Percentiles rank a stretch among this genome's conserved stretches.
phyloP scores from a whole-genome alignment of 2,797 vertebrate species.

The Denticeps clupeoides region DNA sequence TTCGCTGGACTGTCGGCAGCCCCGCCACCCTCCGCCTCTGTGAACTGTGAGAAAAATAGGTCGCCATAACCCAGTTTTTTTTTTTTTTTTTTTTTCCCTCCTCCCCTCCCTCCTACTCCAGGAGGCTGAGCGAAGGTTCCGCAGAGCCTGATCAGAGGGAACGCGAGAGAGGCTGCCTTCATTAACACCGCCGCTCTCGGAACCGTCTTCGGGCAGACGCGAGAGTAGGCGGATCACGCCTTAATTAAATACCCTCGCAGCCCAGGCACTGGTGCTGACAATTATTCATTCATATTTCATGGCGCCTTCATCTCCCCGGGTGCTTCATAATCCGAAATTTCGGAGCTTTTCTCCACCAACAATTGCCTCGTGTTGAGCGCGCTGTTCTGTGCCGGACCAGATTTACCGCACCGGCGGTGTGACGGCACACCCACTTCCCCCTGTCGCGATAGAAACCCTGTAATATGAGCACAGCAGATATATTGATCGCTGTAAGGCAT shows the following conservation, averaged over 20 bases:
- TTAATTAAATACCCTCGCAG: conserved; percentile 40
- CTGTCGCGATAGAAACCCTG: too few species aligned
- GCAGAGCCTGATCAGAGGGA: conserved; percentile 21
- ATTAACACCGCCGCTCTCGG: conserved; percentile 32
- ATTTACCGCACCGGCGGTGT: too few species aligned
- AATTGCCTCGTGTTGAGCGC: too few species aligned
- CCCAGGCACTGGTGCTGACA: too few species aligned
- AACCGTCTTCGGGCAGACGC: conserved; percentile 14
- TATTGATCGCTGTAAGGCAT: too few species aligned
- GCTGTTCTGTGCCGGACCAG: too few species aligned
- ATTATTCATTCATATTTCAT: too few species aligned
- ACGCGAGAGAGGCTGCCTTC: conserved; percentile 25
- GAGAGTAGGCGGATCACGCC: conserved; percentile 32
- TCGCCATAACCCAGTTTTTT: conserved; percentile 69
- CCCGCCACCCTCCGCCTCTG: conserved; percentile 63
- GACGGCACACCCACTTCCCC: too few species aligned
- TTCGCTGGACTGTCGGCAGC: conserved; percentile 62
- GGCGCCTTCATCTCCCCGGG: too few species aligned
- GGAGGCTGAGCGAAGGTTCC: conserved; percentile 51
- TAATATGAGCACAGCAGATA: too few species aligned
- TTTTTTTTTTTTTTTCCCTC: conserved; percentile 17
- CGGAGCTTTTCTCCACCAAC: too few species aligned
- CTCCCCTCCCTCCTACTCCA: conserved; percentile 28
- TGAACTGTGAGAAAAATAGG: conserved; percentile 72
- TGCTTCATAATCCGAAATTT: too few species aligned